These are phyloP conservation scores for Ictalurus furcatus DNA, from an alignment of 2,113 vertebrate genomes.

Conservation along the genomic window DNA sequence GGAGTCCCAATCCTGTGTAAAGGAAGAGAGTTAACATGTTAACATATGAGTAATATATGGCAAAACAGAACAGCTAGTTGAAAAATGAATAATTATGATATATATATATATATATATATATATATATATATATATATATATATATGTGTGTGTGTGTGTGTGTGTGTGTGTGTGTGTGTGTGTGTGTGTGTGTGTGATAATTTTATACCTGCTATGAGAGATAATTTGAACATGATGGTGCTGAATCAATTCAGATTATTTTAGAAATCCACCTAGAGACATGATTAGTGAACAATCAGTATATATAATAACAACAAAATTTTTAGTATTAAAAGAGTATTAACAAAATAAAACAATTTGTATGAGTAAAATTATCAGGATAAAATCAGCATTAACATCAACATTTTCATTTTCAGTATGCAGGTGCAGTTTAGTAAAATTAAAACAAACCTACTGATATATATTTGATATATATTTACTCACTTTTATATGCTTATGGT, in stretches of 20 bases:
- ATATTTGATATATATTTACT: background rate
- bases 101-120: background rate
- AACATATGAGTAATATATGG: slow-evolving; percentile 1
- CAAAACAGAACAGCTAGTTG: background rate
- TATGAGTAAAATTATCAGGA: background rate
- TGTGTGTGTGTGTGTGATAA: background rate
- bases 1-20: slow-evolving; percentile 61
- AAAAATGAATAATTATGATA: background rate
- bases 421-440: background rate
- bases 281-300: background rate
- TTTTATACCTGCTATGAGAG: slow-evolving; percentile 63
- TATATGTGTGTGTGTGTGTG: too few relatives aligned
- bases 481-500: background rate
- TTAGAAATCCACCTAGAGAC: slow-evolving; percentile 27
- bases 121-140: background rate
- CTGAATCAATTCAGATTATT: background rate
- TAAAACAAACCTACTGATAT: background rate
- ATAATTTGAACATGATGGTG: slow-evolving; percentile 59
- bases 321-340: background rate
- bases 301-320: background rate
- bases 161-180: too few relatives aligned
- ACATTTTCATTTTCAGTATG: background rate
- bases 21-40: background rate
- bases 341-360: background rate
- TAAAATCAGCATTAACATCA: background rate